Conservation (phyloP, 1,140 invertebrate species). For the Apocrypta bakeri region DNA sequence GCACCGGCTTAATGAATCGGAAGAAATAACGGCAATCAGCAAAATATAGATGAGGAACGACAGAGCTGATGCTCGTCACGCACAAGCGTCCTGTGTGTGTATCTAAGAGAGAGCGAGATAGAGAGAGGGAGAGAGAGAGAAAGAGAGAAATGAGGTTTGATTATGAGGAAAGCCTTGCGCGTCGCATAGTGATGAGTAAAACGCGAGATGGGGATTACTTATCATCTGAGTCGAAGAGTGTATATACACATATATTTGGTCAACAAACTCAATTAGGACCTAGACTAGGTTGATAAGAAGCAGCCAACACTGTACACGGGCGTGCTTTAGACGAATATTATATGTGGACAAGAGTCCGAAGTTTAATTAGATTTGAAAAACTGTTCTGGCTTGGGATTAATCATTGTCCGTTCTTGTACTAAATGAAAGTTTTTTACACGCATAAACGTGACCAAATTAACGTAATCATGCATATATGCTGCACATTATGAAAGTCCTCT, state of each 20-base stretch:
- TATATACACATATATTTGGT: not conserved
- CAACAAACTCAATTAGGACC: constrained; percentile 38
- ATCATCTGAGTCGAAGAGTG: not conserved
- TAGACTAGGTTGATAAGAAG: not conserved
- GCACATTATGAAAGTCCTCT: too few relatives aligned
- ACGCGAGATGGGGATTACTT: not conserved
- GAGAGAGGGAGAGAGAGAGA: not conserved
- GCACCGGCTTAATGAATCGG: constrained; percentile 69
- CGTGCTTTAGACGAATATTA: constrained; percentile 25
- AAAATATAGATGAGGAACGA: constrained; percentile 72
- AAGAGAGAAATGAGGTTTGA: constrained; percentile 64
- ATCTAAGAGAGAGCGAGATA: too few relatives aligned
- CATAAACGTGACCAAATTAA: not conserved
- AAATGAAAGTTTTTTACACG: not conserved
- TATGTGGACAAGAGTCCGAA: not conserved
- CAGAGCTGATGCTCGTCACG: constrained; percentile 54
- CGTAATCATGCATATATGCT: too few relatives aligned
- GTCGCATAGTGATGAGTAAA: constrained; percentile 56
- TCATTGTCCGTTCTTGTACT: not conserved
- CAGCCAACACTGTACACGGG: too few relatives aligned
- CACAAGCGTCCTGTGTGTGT: constrained; percentile 15
- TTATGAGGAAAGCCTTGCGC: constrained; percentile 62
- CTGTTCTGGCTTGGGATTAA: not conserved
- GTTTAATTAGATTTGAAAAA: constrained; percentile 36
- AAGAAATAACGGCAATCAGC: constrained; percentile 73